phyloP scores from a whole-genome alignment of 2,797 vertebrate genomes.

The Carduelis carduelis region DNA sequence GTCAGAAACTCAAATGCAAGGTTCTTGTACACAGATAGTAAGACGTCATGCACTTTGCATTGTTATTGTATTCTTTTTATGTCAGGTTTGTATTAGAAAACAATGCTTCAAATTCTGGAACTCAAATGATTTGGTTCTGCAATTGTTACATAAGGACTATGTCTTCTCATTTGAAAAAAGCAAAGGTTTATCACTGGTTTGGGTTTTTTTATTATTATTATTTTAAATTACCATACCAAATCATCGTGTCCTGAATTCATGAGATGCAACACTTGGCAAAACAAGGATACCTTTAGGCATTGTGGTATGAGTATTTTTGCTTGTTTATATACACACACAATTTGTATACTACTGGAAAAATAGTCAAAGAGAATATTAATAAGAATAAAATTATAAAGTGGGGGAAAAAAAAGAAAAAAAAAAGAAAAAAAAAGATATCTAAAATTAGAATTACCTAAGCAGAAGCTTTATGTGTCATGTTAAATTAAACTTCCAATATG shows the following conservation, averaged over 20 bases:
- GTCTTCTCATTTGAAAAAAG: neutral
- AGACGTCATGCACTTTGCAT: neutral
- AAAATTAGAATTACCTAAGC: neutral
- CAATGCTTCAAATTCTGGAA: neutral
- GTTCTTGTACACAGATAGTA: neutral
- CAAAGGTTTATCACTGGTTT: neutral
- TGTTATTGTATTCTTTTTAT: neutral
- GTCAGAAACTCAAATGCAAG: neutral
- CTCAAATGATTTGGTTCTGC: neutral
- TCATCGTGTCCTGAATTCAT: neutral
- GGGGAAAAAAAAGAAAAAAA: neutral
- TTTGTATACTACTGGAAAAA: neutral
- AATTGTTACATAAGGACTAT: neutral
- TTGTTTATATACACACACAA: neutral
- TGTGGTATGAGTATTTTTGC: neutral
- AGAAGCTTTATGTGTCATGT: neutral
- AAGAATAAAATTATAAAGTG: neutral
- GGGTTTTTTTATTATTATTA: fast-evolving
- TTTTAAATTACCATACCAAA: neutral
- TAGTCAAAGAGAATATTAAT: neutral
- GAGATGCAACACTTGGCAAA: neutral
- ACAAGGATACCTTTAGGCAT: neutral
- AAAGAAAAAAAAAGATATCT: neutral
- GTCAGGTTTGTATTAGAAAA: neutral
- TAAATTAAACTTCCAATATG: neutral